phyloP scores from a whole-genome alignment of 2,888 invertebrate species.

The Periphyllus acericola region DNA sequence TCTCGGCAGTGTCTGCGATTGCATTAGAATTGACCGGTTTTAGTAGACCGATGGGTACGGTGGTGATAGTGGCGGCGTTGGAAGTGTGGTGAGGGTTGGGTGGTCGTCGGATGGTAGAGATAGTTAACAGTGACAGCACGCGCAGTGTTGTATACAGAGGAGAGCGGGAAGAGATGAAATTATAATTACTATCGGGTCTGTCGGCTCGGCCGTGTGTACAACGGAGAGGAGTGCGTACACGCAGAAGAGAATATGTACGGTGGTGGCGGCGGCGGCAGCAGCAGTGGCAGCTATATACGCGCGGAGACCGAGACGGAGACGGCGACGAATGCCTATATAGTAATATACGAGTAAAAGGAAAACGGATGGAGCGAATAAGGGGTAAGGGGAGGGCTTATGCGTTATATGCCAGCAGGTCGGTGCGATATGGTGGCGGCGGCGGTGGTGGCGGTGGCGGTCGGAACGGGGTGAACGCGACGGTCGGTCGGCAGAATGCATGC shows the following conservation, averaged over 20 bases:
- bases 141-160: background rate
- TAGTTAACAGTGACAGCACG: constrained; percentile 31
- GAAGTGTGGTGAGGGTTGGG: background rate
- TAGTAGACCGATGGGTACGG: background rate
- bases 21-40: constrained; percentile 14
- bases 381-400: constrained; percentile 2
- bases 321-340: constrained; percentile 36
- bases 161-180: constrained; percentile 32
- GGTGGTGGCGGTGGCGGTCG: background rate
- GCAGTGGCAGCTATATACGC: too few relatives aligned
- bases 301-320: constrained; percentile 20
- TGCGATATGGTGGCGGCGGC: background rate
- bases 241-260: background rate
- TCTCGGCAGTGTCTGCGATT: background rate
- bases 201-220: constrained; percentile 23
- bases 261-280: background rate
- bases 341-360: constrained; percentile 12
- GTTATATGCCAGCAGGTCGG: constrained; percentile 42
- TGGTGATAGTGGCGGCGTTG: background rate
- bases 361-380: constrained; percentile 4
- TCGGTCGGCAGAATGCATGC: background rate
- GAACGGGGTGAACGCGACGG: constrained; percentile 24
- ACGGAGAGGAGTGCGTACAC: background rate
- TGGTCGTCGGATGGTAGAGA: background rate
- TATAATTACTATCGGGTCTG: constrained; percentile 53